Base-by-base conservation (phyloP, 1,140 invertebrate genomes). In the Atopsyche davidsoni region DNA sequence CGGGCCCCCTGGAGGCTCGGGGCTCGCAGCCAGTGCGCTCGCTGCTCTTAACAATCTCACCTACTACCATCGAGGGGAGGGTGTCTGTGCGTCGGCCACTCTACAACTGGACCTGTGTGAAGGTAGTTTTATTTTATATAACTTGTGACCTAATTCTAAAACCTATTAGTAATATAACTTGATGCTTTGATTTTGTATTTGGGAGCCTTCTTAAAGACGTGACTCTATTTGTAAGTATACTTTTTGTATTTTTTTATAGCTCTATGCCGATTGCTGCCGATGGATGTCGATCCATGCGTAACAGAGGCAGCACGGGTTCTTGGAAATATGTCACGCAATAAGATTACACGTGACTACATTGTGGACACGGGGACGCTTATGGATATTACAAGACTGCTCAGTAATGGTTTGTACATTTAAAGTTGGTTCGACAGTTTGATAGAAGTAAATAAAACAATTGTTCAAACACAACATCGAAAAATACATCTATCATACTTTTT, bases 21-120 rank as follows among this genome's bases (percentile, higher is more conserved):
- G 70, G 46, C 38, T 73, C 21, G 66, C 69, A 0, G 65, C 62
- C 4, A 69, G 69, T 2, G 63, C 64, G 4, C 52, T 74, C 2
- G 70, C 70, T 0, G 67, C 71, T 0, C 62, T 72, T 14, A 74
- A 72, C 57, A 74, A 74, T 39, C 55, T 74, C 17, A 72, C 70
- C 1, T 74, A 68, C 54, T 74, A 71, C 54, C 54, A 72, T 19
- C 56, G 64, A 2, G 62, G 66, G 1, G 62, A 62, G n/a, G 53
- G 60, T 0, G 47, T 60, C 9, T 64, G 60, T n/a, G 59, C 63
- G 2, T 52, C 68, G 1, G 56, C 61, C 16, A 55, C 62, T 11
- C 38, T 59, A 2, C 47, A 70, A n/a, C 64, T 68, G 40, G 48
- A 60, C 14, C 51, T 70, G 2, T 70, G 68, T 42, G 64, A 64